Base-by-base conservation (phyloP, 2,113 vertebrate species). In the Hemicordylus capensis region DNA sequence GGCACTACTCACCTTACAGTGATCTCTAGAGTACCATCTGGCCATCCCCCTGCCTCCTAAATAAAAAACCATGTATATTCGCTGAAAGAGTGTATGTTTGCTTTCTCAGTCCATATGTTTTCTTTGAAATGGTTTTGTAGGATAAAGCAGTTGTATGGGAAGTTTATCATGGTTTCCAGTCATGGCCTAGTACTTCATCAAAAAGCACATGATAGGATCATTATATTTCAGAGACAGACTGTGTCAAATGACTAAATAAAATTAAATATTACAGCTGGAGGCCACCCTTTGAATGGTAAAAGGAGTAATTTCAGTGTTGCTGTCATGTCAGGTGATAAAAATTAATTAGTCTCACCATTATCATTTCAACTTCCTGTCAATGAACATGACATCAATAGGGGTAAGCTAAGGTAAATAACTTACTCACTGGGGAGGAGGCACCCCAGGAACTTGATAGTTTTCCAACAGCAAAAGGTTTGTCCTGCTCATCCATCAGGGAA, bases 321-420 rank as follows among this genome's bases (percentile, higher is more conserved):
- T 44, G 59, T 86, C 77, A 46, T 46, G 46, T 54, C 54, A 88
- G 22, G 31, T 80, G 46, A 64, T 86, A 46, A 70, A 86, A 86
- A 90, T 80, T 80, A 85, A 74, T 78, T 81, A 64, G 26, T 75
- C 24, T 69, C 4, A 5, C 70, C 75, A 79, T 46, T 88, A n/a
- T 81, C n/a, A n/a, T n/a, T 39, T 19, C 34, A 20, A 73, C 76
- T 69, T 24, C 64, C 22, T 48, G 9, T 39, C n/a, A 78, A 76
- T 67, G 42, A 2, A 15, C 61, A 56, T 63, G n/a, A 80, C 14
- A 46, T 79, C 44, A 31, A 37, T 4, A 34, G 28, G 0, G 3
- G 31, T 80, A 58, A 89, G 6, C 26, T 59, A 70, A 85, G 70
- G 37, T 66, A 86, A 85, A 80, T 51, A 82, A 34, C 42, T 86